Evolutionary conservation across 1,140 invertebrate species (phyloP), one percentile per base, ranked within the genome.

Genomic region (Apis laboriosa): DNA sequence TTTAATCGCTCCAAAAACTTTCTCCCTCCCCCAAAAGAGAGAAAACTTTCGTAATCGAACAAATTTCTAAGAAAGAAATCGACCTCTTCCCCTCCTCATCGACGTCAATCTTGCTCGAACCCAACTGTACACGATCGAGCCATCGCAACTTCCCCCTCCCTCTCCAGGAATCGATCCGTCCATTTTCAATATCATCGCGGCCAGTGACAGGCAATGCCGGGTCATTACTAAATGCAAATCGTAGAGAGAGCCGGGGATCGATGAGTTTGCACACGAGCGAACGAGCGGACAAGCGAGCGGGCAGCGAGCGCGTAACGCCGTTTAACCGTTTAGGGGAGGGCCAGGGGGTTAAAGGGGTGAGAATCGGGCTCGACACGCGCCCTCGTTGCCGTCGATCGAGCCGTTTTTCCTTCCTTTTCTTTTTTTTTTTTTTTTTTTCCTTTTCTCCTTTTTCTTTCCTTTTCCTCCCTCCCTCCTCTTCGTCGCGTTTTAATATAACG

Each of bases 211-310:
- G 67, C 82, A 7, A 71, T 75, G 67, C 64, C 66, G 84, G 86
- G 87, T 92, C 92, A 92, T 92, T 92, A 92, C 88, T 75, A 88
- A 92, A 92, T 92, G 92, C 92, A 92, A 92, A 92, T 92, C 84
- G 87, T 78, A 75, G 80, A 80, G 89, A 84, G 84, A 83, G 34
- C 66, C 4, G 34, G 63, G 80, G 88, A 92, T 91, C 91, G 87
- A 90, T 92, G 88, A 88, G 85, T 88, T 91, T 88, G 80, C 84
- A 88, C 83, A 64, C 83, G 53, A 28, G 60, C 68, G 68, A 56
- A 64, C 83, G 53, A 28, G 60, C 68, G 68, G 63, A 60, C 88
- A 70, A 84, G 82, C 79, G 71, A 84, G 73, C 84, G 74, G 15
- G 13, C 67, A 80, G 83, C 84, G 76, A 83, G 82, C 86, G 89